phyloP scores from a whole-genome alignment of 1,140 invertebrate species.

The Paraescarpia echinospica region DNA sequence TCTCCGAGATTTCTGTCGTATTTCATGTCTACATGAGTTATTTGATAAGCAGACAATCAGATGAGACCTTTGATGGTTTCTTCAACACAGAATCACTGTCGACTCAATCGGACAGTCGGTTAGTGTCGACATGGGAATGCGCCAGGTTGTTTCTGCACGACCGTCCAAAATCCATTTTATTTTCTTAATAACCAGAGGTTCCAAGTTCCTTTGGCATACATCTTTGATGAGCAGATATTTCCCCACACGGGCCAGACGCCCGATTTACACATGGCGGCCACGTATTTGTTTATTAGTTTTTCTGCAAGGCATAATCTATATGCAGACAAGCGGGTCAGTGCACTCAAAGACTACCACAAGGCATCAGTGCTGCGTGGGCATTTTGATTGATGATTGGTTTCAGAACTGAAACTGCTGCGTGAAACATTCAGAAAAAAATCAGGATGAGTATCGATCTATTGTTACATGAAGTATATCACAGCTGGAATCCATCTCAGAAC shows the following conservation, averaged over 20 bases:
- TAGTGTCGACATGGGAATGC: background rate
- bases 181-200: background rate
- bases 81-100: background rate
- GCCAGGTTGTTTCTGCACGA: background rate
- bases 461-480: background rate
- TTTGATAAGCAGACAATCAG: background rate
- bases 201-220: background rate
- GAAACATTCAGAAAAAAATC: background rate
- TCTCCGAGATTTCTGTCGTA: background rate
- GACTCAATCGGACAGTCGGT: background rate
- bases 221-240: background rate
- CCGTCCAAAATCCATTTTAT: background rate
- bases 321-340: background rate
- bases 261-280: background rate
- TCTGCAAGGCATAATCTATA: background rate
- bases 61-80: background rate
- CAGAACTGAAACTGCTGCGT: background rate
- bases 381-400: background rate
- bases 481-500: no score
- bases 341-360: background rate
- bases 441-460: background rate
- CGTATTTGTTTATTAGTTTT: constrained; percentile 6
- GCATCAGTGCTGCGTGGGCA: background rate
- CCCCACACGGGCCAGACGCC: background rate
- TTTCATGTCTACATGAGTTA: background rate